These are phyloP conservation scores for Proisotoma minuta DNA, from an alignment of 2,888 invertebrate species.

Conservation along the genomic window DNA sequence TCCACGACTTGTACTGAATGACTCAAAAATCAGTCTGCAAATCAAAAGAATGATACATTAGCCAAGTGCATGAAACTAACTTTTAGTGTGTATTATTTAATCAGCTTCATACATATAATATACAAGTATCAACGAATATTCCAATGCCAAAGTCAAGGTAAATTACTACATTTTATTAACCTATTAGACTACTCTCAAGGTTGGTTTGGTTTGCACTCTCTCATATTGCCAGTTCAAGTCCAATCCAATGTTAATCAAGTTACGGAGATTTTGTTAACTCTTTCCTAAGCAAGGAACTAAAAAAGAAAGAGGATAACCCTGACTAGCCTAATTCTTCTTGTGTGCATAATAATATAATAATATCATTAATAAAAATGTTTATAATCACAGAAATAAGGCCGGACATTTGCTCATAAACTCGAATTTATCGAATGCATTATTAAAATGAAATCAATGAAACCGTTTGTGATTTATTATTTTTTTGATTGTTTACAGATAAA, in stretches of 20 bases:
- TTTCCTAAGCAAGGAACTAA: not conserved
- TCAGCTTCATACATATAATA: too few relatives aligned
- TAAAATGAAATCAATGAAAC: not conserved
- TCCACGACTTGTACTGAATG: slow-evolving; percentile 13
- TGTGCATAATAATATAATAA: not conserved
- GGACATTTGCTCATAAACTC: too few relatives aligned
- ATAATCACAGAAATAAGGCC: not conserved
- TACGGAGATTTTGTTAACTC: not conserved
- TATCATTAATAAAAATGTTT: not conserved
- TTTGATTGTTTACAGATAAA: too few relatives aligned
- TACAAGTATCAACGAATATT: too few relatives aligned
- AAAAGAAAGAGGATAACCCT: slow-evolving; percentile 18
- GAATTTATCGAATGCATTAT: too few relatives aligned
- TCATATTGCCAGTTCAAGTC: not conserved
- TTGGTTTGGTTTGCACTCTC: slow-evolving; percentile 2
- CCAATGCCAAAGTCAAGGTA: slow-evolving; percentile 21
- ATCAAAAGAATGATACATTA: slow-evolving; percentile 1
- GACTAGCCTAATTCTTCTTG: slow-evolving; percentile 15
- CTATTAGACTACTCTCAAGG: slow-evolving; percentile 16
- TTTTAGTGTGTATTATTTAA: too few relatives aligned
- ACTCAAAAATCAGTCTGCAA: slow-evolving; percentile 19
- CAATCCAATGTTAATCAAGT: not conserved
- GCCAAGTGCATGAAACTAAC: not conserved
- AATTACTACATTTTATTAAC: slow-evolving; percentile 20
- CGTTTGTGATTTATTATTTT: not conserved